Conservation (phyloP, 2,888 invertebrate genomes). For the Hydroisotoma schaefferi region DNA sequence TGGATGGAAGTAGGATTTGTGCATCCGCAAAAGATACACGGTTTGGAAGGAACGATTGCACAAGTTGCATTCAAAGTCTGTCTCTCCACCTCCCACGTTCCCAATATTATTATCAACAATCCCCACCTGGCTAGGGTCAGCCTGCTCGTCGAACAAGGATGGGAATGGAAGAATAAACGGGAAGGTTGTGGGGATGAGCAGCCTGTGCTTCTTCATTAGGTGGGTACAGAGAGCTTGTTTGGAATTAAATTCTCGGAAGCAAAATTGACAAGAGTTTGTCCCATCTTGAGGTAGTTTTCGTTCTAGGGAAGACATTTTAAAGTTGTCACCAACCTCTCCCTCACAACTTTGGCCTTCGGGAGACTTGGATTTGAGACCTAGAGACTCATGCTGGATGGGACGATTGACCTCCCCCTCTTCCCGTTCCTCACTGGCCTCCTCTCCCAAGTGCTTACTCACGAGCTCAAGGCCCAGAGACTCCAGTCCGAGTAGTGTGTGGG, state of each 20-base stretch:
- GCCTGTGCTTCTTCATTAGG: conserved; percentile 42
- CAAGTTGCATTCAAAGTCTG: conserved; percentile 52
- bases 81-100: conserved; percentile 36
- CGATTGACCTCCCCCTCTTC: conserved; percentile 34
- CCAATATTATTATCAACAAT: conserved; percentile 39
- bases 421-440: conserved; percentile 15
- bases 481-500: conserved; percentile 34
- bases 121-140: conserved; percentile 9
- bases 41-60: conserved; percentile 53
- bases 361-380: conserved; percentile 27
- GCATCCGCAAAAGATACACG: conserved; percentile 53
- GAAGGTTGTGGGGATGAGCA: conserved; percentile 40
- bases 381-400: conserved; percentile 24
- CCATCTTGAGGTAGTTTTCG: conserved; percentile 34
- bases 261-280: conserved; percentile 45
- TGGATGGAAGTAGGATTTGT: conserved; percentile 53
- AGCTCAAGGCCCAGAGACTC: conserved; percentile 35
- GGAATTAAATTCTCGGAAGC: conserved; percentile 44
- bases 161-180: conserved; percentile 45
- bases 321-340: conserved; percentile 18
- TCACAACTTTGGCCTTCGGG: too few species aligned
- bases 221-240: conserved; percentile 40
- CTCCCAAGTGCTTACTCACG: conserved; percentile 36
- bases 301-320: conserved; percentile 41
- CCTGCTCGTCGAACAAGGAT: conserved; percentile 23